Evolutionary conservation across 92 coral and sea anemone genomes (phyloP), one percentile per base, ranked within the genome.

Genomic region (Meandrina meandrites): DNA sequence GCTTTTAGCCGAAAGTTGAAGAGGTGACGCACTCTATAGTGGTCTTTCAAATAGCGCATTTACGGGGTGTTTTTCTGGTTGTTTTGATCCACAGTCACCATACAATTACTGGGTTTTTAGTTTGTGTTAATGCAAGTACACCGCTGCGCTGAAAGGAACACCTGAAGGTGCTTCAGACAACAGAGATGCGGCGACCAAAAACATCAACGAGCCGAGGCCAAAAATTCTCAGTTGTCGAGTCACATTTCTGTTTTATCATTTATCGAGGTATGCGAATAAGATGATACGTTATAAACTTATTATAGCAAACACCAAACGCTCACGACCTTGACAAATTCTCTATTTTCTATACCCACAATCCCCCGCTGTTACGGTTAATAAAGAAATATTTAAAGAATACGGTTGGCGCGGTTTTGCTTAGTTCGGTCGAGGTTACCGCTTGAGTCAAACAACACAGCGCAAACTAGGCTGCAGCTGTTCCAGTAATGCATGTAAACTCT

Each of bases 361-460:
- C 88, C 88, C 88, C 66, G 88, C 88, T 75, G 88, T 64, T 76
- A 14, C 21, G 21, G 82, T 64, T 58, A 58, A 76, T 85, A 64
- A 60, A 85, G 79, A 76, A 85, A 75, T 82, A 81, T 71, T 82
- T 82, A 71, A 82, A 47, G 86, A 71, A 67, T 81, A 81, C 76
- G 76, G n/a, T 37, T 81, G 30, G 53, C 32, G 87, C 70, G 51
- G 54, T 40, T 35, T 27, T n/a, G 77, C 21, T 24, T 30, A 32
- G 36, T 34, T 82, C 79, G 72, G 4, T 75, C 70, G 74, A 56
- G 42, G 60, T 32, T 58, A 60, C 82, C 81, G 76, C 82, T 75
- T 45, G 88, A 37, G 58, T 42, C 62, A 85, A 73, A 40, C 80
- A 36, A 73, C 80, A 36, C 42, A n/a, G 30, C 50, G 31, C 53